Conservation (phyloP, 2,888 invertebrate genomes). For the Eupithecia centaureata region DNA sequence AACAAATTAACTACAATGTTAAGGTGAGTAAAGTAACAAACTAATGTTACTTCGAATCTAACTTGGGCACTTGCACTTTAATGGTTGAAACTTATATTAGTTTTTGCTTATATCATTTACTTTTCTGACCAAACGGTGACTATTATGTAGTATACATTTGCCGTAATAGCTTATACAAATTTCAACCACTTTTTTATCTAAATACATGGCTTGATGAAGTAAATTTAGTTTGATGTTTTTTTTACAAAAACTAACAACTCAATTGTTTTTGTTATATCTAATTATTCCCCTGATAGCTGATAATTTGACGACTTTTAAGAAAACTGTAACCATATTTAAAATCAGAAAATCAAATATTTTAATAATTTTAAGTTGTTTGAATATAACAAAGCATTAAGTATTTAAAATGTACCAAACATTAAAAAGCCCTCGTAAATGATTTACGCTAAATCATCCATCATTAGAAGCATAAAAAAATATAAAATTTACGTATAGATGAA, state of each 20-base stretch:
- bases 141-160: too few species aligned
- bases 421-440: constrained; percentile 5
- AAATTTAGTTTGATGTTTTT: too few species aligned
- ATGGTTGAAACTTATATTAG: constrained; percentile 19
- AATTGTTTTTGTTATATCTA: too few species aligned
- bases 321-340: too few species aligned
- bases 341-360: too few species aligned
- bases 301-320: too few species aligned
- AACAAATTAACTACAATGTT: constrained; percentile 11
- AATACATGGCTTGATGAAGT: too few species aligned
- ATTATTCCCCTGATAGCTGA: too few species aligned
- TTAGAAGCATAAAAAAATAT: constrained; percentile 9
- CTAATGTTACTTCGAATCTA: constrained; percentile 8
- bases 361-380: too few species aligned
- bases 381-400: background rate
- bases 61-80: constrained; percentile 21
- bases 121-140: background rate
- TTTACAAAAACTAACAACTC: too few species aligned
- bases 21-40: constrained; percentile 15
- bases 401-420: constrained; percentile 14
- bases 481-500: background rate
- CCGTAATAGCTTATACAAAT: too few species aligned
- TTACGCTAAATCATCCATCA: constrained; percentile 23
- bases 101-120: constrained; percentile 5
- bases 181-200: too few species aligned